phyloP scores from a whole-genome alignment of 1,140 invertebrate genomes.

The Bombus pyrosoma region DNA sequence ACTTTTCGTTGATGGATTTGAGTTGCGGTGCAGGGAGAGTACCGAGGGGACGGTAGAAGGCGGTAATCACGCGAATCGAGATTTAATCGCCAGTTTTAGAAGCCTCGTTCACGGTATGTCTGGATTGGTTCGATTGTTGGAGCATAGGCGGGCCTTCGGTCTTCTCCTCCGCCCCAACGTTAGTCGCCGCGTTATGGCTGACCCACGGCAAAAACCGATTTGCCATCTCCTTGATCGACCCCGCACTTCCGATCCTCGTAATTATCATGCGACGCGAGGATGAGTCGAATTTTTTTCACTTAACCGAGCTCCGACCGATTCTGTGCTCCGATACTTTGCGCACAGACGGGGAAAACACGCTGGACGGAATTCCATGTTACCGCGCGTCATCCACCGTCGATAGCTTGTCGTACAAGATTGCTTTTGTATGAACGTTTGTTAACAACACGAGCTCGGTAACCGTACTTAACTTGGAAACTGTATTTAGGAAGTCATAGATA shows the following conservation, averaged over 20 bases:
- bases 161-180: conserved; percentile 75
- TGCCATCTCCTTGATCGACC: conserved; percentile 49
- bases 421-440: neutral
- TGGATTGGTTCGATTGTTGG: conserved; percentile 71
- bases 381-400: too few species aligned
- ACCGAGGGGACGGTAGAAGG: neutral
- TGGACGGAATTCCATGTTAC: neutral
- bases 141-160: conserved; percentile 73
- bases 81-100: conserved; percentile 63
- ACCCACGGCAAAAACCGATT: conserved; percentile 67
- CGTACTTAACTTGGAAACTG: neutral
- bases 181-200: conserved; percentile 73
- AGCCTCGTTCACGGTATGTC: conserved; percentile 46
- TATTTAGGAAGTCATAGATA: too few species aligned
- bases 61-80: conserved; percentile 22
- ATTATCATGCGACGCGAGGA: conserved; percentile 49
- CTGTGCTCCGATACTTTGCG: neutral
- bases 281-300: neutral
- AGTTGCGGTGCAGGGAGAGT: neutral
- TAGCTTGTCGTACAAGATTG: neutral
- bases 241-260: conserved; percentile 47
- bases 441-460: neutral
- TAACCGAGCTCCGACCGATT: neutral
- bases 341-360: neutral
- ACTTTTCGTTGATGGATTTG: fast-evolving